Evolutionary conservation across 2,113 vertebrate genomes (phyloP).

Genomic region (Genyomyrus donnyi): DNA sequence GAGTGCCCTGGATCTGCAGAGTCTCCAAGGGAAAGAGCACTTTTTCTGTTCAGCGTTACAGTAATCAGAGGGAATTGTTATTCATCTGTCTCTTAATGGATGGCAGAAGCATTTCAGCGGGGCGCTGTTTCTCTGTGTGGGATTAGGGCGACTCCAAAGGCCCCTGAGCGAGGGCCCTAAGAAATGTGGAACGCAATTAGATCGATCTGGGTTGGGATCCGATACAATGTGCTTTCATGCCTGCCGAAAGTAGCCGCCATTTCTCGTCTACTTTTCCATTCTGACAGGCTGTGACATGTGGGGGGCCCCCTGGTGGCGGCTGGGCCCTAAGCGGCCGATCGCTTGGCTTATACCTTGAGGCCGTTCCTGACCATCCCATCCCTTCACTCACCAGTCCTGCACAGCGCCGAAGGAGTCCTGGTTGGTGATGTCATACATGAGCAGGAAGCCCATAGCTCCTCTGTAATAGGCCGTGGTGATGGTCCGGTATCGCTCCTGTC

Average conservation of each 20-base stretch:
- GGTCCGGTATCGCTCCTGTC: conserved; percentile 74
- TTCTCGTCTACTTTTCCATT: not conserved
- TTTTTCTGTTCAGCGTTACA: not conserved
- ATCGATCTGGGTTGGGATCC: not conserved
- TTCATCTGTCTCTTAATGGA: not conserved
- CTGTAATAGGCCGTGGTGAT: conserved; percentile 80
- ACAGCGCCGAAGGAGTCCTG: conserved; percentile 74
- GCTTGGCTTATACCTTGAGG: not conserved
- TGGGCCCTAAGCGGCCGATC: not conserved
- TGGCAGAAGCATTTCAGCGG: not conserved
- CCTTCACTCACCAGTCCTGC: conserved; percentile 69
- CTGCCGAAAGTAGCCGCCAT: not conserved
- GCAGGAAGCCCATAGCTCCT: conserved; percentile 78
- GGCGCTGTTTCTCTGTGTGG: not conserved
- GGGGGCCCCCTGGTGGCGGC: not conserved
- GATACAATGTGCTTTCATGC: not conserved
- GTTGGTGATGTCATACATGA: conserved; percentile 78
- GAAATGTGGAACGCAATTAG: not conserved
- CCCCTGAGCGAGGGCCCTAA: not conserved
- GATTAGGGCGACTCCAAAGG: not conserved
- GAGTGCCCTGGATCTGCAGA: not conserved
- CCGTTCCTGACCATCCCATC: not conserved
- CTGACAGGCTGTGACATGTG: not conserved
- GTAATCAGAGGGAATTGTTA: not conserved
- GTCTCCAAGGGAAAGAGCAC: not conserved